Evolutionary conservation across 2,888 invertebrate genomes (phyloP), one percentile per base, ranked within the genome.

Genomic region (Molanna angustata): DNA sequence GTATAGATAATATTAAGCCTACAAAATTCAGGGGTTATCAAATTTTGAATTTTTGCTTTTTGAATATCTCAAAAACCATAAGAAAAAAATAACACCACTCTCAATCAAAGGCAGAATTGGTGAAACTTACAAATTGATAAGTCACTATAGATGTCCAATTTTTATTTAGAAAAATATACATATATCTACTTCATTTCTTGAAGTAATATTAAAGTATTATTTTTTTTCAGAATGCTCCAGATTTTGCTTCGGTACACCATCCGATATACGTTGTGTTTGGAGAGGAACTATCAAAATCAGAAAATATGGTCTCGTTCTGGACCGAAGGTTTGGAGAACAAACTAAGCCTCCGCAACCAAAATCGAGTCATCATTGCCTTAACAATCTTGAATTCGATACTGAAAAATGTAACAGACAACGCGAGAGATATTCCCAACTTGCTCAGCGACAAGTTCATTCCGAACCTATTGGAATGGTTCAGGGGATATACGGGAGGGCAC

Each of bases 371-470:
- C 42, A 76, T 81, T 21, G 76, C 80, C 18, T 68, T 83, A 6
- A 80, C 80, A 62, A 70, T 88, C 43, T 69, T 84, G 0, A 80
- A 74, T 9, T 73, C 76, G 39, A 72, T 86, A 39, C 65, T 86
- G 2, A 66, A 69, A 52, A 74, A 75, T 58, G 63, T 79, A 37
- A 64, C 71, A 20, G 72, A 78, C 27, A 78, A 77, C 62, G 64
- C 67, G 39, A 63, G 67, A 46, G 59, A 71, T 1, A 71, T 86
- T 57, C 80, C 84, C 1, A 70, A 76, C 9, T 64, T 88, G 16
- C 67, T 88, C 7, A 80, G 83, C 35, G 72, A 77, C 41, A 84
- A 85, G 62, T 85, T 85, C 61, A 73, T 88, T 41, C 80, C 78
- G 61, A 74, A 84, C 57, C 79, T 84, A 52, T 69, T 86, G 61